These are phyloP conservation scores for Lottia scabra DNA, from an alignment of 2,888 invertebrate genomes.

Conservation along the genomic window DNA sequence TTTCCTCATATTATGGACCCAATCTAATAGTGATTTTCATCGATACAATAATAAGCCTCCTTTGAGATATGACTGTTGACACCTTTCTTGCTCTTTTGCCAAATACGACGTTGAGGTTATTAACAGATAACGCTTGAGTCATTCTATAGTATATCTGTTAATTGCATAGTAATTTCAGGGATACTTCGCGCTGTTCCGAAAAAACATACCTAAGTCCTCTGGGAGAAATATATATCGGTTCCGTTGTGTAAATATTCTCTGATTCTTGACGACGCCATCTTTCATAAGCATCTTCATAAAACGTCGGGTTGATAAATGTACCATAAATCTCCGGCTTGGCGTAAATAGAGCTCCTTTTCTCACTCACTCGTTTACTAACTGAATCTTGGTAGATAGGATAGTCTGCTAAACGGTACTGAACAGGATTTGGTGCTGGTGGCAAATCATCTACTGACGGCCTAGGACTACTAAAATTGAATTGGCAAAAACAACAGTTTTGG, in stretches of 20 bases:
- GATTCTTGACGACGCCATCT: constrained; percentile 19
- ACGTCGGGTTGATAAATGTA: constrained; percentile 27
- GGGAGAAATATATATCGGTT: constrained; percentile 23
- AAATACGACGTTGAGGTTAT: too few species aligned
- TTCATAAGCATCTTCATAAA: constrained; percentile 28
- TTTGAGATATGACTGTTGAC: too few species aligned
- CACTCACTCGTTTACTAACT: neutral
- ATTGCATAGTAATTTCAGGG: too few species aligned
- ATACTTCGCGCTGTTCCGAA: too few species aligned
- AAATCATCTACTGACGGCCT: neutral
- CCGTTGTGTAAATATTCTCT: constrained; percentile 12
- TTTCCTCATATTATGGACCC: too few species aligned
- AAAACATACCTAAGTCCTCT: constrained; percentile 20
- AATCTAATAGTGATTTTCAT: too few species aligned
- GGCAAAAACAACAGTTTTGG: too few species aligned
- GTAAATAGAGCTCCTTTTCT: constrained; percentile 8
- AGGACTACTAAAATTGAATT: neutral
- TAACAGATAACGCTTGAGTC: too few species aligned
- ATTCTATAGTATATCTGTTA: too few species aligned
- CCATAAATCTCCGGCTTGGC: constrained; percentile 28
- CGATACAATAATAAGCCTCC: too few species aligned
- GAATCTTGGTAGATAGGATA: neutral
- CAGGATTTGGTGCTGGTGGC: neutral
- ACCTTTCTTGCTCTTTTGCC: too few species aligned
- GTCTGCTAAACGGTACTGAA: neutral